Base-by-base conservation (phyloP, 2,888 invertebrate genomes). In the Psococerastis gibbosa region DNA sequence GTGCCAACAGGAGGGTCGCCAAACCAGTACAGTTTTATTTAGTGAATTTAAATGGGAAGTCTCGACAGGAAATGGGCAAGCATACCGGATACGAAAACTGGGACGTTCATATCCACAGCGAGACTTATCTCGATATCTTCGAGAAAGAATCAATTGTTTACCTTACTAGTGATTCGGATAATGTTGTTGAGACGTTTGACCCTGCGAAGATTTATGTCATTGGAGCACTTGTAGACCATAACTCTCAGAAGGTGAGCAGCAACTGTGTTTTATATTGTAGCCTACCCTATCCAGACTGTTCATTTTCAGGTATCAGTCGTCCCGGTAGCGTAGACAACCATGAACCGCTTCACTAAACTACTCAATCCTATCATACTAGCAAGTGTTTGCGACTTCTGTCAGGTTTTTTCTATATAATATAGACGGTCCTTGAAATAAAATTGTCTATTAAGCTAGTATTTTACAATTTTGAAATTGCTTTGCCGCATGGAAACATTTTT, bases 211-310 rank as follows among this genome's bases (percentile, higher is more conserved):
- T 78, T 35, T 98, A 97, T 57, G 75, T 98, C 42, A 95, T 98
- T 59, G 98, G 98, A 32, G 98, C 95, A 20, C 65, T 98, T 35
- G 92, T 98, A 0, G 98, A 98, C 65, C 97, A 98, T 59, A 98
- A 98, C 64, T 73, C 80, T 52, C 82, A 92, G 52, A 97, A 95
- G 70, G 84, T 76, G 58, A 52, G 49, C 48, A 42, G 33, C 20
- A 8, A 18, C 32, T 5, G 16, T n/a, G n/a, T n/a, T n/a, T n/a
- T n/a, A n/a, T n/a, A n/a, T n/a, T n/a, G n/a, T n/a, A n/a, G n/a
- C n/a, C n/a, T n/a, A n/a, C n/a, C n/a, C n/a, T n/a, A n/a, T n/a
- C n/a, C n/a, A n/a, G n/a, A n/a, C n/a, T n/a, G n/a, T n/a, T n/a
- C n/a, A n/a, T n/a, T n/a, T n/a, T n/a, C n/a, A n/a, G n/a, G n/a